Percentiles rank a stretch among this genome's conserved stretches.
These are phyloP conservation scores for Amphiduros pacificus DNA, from an alignment of 2,888 invertebrate species.

Conservation along the genomic window DNA sequence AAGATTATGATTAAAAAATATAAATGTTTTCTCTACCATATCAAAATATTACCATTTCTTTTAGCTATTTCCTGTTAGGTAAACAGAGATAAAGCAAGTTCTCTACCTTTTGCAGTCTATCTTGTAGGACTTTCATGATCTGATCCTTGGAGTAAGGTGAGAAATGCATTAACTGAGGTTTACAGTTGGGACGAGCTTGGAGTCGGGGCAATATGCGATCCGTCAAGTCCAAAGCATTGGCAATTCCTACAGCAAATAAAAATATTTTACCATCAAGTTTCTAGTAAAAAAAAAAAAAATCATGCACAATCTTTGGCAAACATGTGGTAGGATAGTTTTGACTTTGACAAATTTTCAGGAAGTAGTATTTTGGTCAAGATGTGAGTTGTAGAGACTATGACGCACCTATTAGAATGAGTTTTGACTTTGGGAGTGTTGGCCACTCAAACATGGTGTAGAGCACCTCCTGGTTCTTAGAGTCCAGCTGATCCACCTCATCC, in stretches of 20 bases:
- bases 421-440: slow-evolving; percentile 74
- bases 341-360: too few species aligned
- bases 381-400: too few species aligned
- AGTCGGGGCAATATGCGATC: slow-evolving; percentile 85
- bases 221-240: slow-evolving; percentile 93
- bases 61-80: too few species aligned
- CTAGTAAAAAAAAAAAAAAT: background rate
- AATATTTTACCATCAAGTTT: background rate
- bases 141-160: slow-evolving; percentile 88
- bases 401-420: slow-evolving; percentile 77
- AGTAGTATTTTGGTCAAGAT: too few species aligned
- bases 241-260: slow-evolving; percentile 66
- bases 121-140: slow-evolving; percentile 81
- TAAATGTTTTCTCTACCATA: background rate
- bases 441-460: slow-evolving; percentile 93
- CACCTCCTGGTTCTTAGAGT: slow-evolving; percentile 75
- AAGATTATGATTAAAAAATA: background rate
- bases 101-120: slow-evolving; percentile 69
- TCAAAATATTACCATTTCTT: background rate
- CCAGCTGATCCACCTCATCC: slow-evolving; percentile 94
- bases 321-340: background rate
- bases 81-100: background rate
- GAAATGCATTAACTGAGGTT: slow-evolving; percentile 76
- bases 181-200: slow-evolving; percentile 69
- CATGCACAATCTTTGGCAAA: background rate